Evolutionary conservation across 2,113 vertebrate genomes (phyloP).

Genomic region (Dendropsophus ebraccatus): DNA sequence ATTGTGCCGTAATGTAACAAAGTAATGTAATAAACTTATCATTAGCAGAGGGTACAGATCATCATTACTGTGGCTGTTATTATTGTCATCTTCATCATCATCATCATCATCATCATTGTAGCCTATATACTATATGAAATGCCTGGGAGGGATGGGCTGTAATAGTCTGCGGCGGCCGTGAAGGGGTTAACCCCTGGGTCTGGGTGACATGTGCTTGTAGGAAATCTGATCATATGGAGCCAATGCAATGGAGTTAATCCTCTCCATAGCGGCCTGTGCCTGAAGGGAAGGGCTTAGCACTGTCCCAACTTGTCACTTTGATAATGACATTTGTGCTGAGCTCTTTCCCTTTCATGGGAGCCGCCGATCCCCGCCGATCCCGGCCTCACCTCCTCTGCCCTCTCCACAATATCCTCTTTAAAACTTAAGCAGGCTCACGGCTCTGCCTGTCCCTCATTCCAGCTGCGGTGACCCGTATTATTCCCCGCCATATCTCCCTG

Average conservation of each 20-base stretch:
- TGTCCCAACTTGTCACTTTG: slow-evolving; percentile 56
- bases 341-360: slow-evolving; percentile 23
- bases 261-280: slow-evolving; percentile 12
- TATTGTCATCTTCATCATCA: no score
- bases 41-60: no score
- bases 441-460: slow-evolving; percentile 1
- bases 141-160: no score
- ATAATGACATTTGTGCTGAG: slow-evolving; percentile 56
- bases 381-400: slow-evolving; percentile 44
- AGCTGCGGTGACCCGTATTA: slow-evolving; percentile 42
- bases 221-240: slow-evolving; percentile 30
- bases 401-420: slow-evolving; percentile 51
- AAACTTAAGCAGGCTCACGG: slow-evolving; percentile 28
- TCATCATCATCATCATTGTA: no score
- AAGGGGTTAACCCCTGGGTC: not conserved
- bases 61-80: no score
- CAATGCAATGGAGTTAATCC: slow-evolving; percentile 35
- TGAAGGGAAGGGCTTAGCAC: slow-evolving; percentile 34
- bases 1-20: no score
- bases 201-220: slow-evolving; percentile 6
- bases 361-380: slow-evolving; percentile 49
- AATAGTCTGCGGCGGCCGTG: no score
- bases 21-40: no score
- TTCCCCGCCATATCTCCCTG: slow-evolving; percentile 31
- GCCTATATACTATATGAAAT: no score